Conservation (phyloP, 2,888 invertebrate genomes). For the Resseliella maxima region DNA sequence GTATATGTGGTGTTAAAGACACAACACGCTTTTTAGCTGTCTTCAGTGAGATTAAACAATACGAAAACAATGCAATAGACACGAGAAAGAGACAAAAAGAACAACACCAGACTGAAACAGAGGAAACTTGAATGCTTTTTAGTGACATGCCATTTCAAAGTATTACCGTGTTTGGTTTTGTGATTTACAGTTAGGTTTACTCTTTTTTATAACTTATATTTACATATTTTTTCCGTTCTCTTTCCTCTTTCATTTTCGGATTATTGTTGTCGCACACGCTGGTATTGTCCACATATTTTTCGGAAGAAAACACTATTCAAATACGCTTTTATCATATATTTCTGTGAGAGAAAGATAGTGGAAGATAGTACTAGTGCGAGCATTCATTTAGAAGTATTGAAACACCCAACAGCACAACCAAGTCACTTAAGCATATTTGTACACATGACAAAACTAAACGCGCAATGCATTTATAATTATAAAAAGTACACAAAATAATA, state of each 20-base stretch:
- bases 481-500: background rate
- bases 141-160: background rate
- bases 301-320: slow-evolving; percentile 25
- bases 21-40: background rate
- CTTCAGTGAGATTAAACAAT: background rate
- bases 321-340: background rate
- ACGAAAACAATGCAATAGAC: slow-evolving; percentile 13
- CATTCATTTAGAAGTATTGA: slow-evolving; percentile 20
- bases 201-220: background rate
- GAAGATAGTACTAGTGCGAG: no score
- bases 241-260: background rate
- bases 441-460: slow-evolving; percentile 25
- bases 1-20: background rate
- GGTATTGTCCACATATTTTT: background rate
- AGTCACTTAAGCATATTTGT: slow-evolving; percentile 23
- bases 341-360: background rate
- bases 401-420: background rate
- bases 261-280: background rate
- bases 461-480: slow-evolving; percentile 38
- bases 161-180: slow-evolving; percentile 2
- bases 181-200: slow-evolving; percentile 4
- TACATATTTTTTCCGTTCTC: slow-evolving; percentile 25
- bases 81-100: background rate
- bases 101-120: background rate
- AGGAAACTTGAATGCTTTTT: background rate